Evolutionary conservation across 2,888 invertebrate species (phyloP).

Genomic region (Plemyria rubiginata): DNA sequence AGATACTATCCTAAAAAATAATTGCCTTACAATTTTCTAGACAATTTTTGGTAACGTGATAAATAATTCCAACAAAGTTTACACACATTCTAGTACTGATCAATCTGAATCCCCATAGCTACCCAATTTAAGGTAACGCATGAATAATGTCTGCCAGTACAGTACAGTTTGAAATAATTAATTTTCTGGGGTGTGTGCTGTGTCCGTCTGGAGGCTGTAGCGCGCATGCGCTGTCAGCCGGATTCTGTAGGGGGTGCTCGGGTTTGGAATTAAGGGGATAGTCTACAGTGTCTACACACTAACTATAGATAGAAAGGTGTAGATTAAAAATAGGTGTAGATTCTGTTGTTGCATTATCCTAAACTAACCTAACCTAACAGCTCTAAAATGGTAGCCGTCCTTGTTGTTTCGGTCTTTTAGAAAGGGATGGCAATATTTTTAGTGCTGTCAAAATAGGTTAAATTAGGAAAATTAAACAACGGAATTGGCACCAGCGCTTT

Average conservation of each 20-base stretch:
- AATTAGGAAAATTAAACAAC: too few relatives aligned
- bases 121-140: slow-evolving; percentile 42
- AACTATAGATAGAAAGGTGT: too few relatives aligned
- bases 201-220: slow-evolving; percentile 56
- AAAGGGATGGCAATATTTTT: too few relatives aligned
- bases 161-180: slow-evolving; percentile 74
- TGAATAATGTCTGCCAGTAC: slow-evolving; percentile 46
- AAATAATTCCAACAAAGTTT: background rate
- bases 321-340: too few relatives aligned
- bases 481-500: too few relatives aligned
- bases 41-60: background rate
- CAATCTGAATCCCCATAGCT: slow-evolving; percentile 19
- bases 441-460: too few relatives aligned
- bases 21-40: too few relatives aligned
- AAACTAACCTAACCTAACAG: too few relatives aligned
- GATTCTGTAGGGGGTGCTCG: slow-evolving; percentile 61
- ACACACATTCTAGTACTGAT: background rate
- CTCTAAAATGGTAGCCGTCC: too few relatives aligned
- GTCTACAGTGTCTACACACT: background rate
- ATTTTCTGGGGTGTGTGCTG: slow-evolving; percentile 75
- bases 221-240: slow-evolving; percentile 73
- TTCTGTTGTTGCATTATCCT: too few relatives aligned
- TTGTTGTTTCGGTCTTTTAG: too few relatives aligned
- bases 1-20: too few relatives aligned
- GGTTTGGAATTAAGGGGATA: slow-evolving; percentile 14